These are phyloP conservation scores for Rhyzopertha dominica DNA, from an alignment of 1,140 invertebrate genomes.

Conservation along the genomic window DNA sequence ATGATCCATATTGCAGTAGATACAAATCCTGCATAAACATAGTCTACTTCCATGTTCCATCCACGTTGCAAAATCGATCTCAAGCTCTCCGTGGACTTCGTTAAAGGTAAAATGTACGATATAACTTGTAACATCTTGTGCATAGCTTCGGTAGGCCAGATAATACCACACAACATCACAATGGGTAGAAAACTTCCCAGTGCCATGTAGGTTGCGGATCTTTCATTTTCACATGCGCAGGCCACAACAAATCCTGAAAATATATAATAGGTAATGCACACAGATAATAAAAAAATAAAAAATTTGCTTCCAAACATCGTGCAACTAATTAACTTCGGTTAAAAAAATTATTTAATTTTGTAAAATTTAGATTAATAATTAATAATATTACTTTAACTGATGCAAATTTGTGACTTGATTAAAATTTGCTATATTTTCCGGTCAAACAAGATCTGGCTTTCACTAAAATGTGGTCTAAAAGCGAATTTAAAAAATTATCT, in stretches of 20 bases:
- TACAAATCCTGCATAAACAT: slow-evolving; percentile 82
- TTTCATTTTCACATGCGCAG: slow-evolving; percentile 80
- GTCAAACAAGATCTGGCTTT: too few species aligned
- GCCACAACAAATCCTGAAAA: slow-evolving; percentile 80
- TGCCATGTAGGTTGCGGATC: slow-evolving; percentile 87
- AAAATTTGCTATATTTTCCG: too few species aligned
- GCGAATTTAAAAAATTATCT: too few species aligned
- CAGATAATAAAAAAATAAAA: too few species aligned
- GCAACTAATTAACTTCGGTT: too few species aligned
- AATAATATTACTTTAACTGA: too few species aligned
- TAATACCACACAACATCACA: slow-evolving; percentile 81
- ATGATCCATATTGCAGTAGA: slow-evolving; percentile 80
- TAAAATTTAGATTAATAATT: too few species aligned
- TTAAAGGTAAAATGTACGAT: slow-evolving; percentile 78
- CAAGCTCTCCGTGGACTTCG: slow-evolving; percentile 88
- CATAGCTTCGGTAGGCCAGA: slow-evolving; percentile 84
- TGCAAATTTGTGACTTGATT: too few species aligned
- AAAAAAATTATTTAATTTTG: too few species aligned
- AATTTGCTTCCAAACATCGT: too few species aligned
- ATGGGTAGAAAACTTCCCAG: slow-evolving; percentile 91
- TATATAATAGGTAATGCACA: slow-evolving; percentile 11
- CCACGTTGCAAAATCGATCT: slow-evolving; percentile 82
- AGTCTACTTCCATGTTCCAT: slow-evolving; percentile 70
- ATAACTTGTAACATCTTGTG: slow-evolving; percentile 71
- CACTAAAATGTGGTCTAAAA: too few species aligned